Evolutionary conservation across 2,113 vertebrate species (phyloP).

Genomic region (Eolophus roseicapilla): DNA sequence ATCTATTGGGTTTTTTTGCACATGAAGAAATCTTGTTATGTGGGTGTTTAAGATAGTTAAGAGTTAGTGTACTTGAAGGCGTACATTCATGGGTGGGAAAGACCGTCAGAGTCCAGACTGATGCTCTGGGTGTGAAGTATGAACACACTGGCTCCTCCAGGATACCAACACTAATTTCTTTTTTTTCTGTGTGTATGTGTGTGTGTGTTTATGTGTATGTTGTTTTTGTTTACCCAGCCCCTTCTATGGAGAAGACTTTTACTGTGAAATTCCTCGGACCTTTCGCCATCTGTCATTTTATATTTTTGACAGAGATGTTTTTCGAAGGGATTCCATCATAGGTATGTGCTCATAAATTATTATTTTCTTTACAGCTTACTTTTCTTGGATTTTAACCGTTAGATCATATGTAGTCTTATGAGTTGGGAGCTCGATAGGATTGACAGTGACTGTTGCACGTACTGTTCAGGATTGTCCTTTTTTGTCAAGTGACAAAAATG

Average conservation of each 20-base stretch:
- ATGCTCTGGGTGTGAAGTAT: not conserved
- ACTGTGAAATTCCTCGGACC: slow-evolving; percentile 97
- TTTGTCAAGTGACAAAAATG: not conserved
- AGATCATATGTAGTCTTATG: rapidly evolving
- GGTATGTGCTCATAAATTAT: slow-evolving; percentile 78
- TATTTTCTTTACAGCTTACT: not conserved
- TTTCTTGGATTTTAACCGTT: not conserved
- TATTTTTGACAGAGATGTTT: slow-evolving; percentile 98
- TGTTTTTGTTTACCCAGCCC: slow-evolving; percentile 78
- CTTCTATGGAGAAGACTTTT: slow-evolving; percentile 98
- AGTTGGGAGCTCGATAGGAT: not conserved
- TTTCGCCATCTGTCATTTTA: slow-evolving; percentile 98
- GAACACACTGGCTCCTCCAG: not conserved
- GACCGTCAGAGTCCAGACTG: not conserved
- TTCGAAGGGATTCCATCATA: slow-evolving; percentile 98
- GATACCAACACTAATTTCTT: slow-evolving; percentile 8
- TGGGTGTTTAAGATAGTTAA: not conserved
- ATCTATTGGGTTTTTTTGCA: not conserved
- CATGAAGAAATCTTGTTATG: not conserved
- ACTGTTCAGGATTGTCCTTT: not conserved
- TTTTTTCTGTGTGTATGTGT: not conserved
- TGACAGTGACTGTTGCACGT: not conserved
- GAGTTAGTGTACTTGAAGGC: not conserved
- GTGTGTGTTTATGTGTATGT: slow-evolving; percentile 22
- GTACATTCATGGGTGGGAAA: not conserved